Conservation (phyloP, 2,797 vertebrate genomes). For the Coendou prehensilis region DNA sequence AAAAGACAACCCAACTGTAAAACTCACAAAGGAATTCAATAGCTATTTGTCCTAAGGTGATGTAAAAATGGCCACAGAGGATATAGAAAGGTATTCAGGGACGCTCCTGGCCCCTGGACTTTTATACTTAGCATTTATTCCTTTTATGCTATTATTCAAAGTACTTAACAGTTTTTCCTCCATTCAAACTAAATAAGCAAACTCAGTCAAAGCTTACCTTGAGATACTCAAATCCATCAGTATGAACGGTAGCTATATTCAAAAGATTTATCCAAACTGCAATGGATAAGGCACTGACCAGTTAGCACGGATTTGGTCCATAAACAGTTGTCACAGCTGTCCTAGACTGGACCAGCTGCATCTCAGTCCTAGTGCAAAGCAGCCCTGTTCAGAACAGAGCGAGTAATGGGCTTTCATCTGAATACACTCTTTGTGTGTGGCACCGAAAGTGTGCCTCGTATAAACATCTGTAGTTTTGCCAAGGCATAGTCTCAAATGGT, state of each 20-base stretch:
- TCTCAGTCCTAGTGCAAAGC: not conserved
- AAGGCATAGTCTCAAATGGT: not conserved
- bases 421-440: not conserved
- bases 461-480: not conserved
- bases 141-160: not conserved
- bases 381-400: not conserved
- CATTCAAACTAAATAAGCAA: constrained; percentile 7
- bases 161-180: not conserved
- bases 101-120: too few species aligned
- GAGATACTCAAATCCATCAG: not conserved
- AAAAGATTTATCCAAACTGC: not conserved
- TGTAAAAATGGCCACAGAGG: not conserved
- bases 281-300: not conserved
- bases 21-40: not conserved
- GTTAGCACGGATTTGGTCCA: not conserved
- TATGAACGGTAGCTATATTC: not conserved
- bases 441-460: not conserved
- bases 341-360: not conserved
- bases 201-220: not conserved
- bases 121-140: not conserved
- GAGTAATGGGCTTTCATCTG: not conserved
- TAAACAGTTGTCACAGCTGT: not conserved
- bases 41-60: not conserved
- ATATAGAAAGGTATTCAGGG: not conserved
- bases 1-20: not conserved